Conservation (phyloP, 2,113 vertebrate genomes). For the Etheostoma spectabile region DNA sequence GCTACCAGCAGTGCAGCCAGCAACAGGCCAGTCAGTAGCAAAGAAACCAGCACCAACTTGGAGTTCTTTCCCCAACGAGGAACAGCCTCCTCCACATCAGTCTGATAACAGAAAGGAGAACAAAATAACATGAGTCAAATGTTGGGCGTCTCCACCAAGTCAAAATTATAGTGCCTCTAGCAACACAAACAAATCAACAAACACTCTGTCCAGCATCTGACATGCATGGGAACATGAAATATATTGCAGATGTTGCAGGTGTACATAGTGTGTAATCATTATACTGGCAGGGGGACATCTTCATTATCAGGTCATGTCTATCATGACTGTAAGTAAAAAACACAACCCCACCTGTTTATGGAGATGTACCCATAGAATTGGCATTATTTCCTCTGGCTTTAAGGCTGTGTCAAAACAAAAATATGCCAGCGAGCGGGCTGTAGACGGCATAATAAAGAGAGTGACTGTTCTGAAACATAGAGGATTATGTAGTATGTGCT, state of each 20-base stretch:
- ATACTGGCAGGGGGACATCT: background rate
- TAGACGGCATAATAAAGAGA: constrained; percentile 6
- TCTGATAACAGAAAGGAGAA: constrained; percentile 57
- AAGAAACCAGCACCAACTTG: constrained; percentile 89
- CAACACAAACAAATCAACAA: background rate
- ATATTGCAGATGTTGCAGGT: background rate
- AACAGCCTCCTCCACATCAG: constrained; percentile 71
- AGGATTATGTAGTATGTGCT: background rate
- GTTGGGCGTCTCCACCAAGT: background rate
- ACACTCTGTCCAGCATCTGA: background rate
- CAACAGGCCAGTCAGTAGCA: constrained; percentile 90
- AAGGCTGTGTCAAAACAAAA: constrained; percentile 12
- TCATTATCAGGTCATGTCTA: background rate
- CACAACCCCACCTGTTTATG: constrained; percentile 9
- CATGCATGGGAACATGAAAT: background rate
- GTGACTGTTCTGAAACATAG: constrained; percentile 19
- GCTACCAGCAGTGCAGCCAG: constrained; percentile 88
- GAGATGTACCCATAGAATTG: background rate
- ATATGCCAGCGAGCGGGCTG: background rate
- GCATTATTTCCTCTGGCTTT: background rate
- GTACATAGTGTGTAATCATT: background rate
- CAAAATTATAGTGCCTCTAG: background rate
- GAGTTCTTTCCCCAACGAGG: constrained; percentile 81
- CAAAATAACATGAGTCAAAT: background rate
- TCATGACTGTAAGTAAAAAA: background rate